A percentile compares a stretch with the other conserved stretches of the same genome.
Evolutionary conservation across 2,113 vertebrate genomes (phyloP).

Genomic region (Limnothrissa miodon): DNA sequence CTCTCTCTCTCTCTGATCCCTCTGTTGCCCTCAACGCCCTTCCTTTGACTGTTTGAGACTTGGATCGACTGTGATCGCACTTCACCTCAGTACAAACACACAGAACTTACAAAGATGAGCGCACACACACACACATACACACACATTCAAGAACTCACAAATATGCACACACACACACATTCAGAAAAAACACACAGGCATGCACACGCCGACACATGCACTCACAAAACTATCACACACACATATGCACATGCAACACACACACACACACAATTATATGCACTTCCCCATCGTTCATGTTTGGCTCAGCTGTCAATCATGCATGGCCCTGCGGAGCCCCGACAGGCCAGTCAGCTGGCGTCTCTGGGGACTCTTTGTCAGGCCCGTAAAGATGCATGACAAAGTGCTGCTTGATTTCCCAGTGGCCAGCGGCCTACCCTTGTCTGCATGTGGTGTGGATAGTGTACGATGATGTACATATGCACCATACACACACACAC

Average conservation of each 20-base stretch:
- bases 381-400: slow-evolving; percentile 80
- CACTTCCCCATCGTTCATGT: slow-evolving; percentile 48
- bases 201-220: too few relatives aligned
- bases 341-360: slow-evolving; percentile 72
- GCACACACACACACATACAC: background rate
- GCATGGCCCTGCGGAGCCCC: slow-evolving; percentile 66
- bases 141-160: background rate
- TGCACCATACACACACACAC: background rate
- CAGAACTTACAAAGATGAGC: background rate
- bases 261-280: background rate
- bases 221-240: too few relatives aligned
- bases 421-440: slow-evolving; percentile 58
- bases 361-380: slow-evolving; percentile 75
- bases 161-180: background rate
- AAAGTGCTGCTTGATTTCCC: slow-evolving; percentile 81
- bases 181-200: slow-evolving; percentile 51
- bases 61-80: background rate
- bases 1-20: background rate
- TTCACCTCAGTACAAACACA: slow-evolving; percentile 59
- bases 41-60: background rate
- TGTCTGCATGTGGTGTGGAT: background rate
- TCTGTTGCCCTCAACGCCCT: background rate
- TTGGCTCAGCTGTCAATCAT: slow-evolving; percentile 70
- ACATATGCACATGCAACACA: background rate
- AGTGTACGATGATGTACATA: background rate